These are phyloP conservation scores for Ceriagrion tenellum DNA, from an alignment of 2,888 invertebrate species.

Conservation along the genomic window DNA sequence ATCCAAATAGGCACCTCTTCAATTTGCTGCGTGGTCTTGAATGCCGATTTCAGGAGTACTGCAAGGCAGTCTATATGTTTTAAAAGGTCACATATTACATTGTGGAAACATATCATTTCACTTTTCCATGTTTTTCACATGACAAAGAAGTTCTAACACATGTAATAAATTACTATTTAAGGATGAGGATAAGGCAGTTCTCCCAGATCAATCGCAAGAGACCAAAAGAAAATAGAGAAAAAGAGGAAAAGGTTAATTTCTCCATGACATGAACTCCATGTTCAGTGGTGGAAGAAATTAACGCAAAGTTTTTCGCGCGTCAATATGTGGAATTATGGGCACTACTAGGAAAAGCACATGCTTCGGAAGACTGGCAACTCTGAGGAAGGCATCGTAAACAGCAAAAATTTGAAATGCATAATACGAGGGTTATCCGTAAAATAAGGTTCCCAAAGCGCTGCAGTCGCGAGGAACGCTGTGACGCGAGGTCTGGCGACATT, in stretches of 20 bases:
- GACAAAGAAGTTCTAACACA: background rate
- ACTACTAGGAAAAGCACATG: too few species aligned
- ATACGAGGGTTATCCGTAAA: too few species aligned
- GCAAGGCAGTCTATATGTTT: background rate
- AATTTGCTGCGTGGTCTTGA: background rate
- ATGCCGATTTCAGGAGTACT: background rate
- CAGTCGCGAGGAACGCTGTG: too few species aligned
- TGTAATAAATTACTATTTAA: background rate
- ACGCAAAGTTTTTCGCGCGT: too few species aligned
- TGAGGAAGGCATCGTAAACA: too few species aligned
- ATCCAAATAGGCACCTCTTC: background rate
- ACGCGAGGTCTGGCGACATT: too few species aligned
- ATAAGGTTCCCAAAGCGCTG: too few species aligned
- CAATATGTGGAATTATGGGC: too few species aligned
- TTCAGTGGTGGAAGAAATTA: too few species aligned
- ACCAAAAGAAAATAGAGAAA: background rate
- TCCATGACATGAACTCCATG: background rate
- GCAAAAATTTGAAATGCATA: too few species aligned
- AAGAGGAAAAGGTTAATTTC: background rate
- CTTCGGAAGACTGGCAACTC: too few species aligned
- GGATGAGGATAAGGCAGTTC: constrained; percentile 3
- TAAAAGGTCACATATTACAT: background rate
- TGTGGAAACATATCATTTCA: background rate
- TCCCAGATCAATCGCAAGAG: background rate
- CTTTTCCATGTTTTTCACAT: background rate